Conservation (phyloP, 2,888 invertebrate genomes). For the Eupsilia transversa region DNA sequence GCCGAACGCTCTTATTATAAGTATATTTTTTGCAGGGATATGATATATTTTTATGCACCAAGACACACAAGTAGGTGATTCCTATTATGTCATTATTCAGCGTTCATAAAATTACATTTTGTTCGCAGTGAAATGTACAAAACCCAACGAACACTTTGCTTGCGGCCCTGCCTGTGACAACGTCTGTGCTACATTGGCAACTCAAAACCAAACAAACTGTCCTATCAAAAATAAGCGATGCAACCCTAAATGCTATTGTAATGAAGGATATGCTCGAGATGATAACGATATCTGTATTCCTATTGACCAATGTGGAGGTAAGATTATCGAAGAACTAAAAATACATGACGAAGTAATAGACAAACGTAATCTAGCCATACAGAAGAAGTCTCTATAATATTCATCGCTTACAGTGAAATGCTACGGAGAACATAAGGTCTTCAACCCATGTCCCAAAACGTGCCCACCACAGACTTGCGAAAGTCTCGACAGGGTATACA, state of each 20-base stretch:
- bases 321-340: not conserved
- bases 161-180: constrained; percentile 80
- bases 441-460: not conserved
- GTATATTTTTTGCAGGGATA: not conserved
- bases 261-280: constrained; percentile 72
- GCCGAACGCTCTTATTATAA: not conserved
- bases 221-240: constrained; percentile 71
- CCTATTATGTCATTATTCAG: not conserved
- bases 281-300: constrained; percentile 67
- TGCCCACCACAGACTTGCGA: not conserved
- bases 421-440: not conserved
- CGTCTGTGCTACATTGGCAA: constrained; percentile 71
- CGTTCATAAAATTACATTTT: not conserved
- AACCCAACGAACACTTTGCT: constrained; percentile 72
- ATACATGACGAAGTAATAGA: not conserved
- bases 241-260: constrained; percentile 72
- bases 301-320: constrained; percentile 71
- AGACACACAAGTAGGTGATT: not conserved
- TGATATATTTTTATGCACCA: not conserved
- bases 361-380: not conserved
- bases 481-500: not conserved
- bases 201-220: constrained; percentile 70
- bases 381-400: not conserved
- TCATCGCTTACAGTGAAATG: not conserved
- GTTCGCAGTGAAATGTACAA: constrained; percentile 67